Conservation (phyloP, 2,888 invertebrate species). For the Pterobdella sp. region DNA sequence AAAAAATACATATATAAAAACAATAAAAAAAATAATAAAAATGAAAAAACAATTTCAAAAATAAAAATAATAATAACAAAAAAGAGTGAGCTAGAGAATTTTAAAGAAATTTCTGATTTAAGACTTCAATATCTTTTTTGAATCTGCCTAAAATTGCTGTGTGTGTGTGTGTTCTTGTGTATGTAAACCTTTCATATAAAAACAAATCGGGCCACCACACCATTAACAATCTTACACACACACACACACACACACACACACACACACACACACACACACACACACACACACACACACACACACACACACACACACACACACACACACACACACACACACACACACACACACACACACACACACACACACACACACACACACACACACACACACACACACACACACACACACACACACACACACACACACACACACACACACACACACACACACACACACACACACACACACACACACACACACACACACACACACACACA, state of each 20-base stretch:
- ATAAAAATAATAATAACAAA: not conserved
- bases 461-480: not conserved
- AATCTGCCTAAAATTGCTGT: not conserved
- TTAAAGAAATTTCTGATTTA: not conserved
- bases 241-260: not conserved
- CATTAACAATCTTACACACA: too few species aligned
- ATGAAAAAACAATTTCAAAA: not conserved
- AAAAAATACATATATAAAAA: not conserved
- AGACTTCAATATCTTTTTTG: not conserved
- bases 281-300: conserved; percentile 11
- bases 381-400: conserved; percentile 6
- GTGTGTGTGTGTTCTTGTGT: not conserved
- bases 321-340: conserved; percentile 11
- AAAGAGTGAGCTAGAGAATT: not conserved
- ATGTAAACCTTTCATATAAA: not conserved
- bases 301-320: conserved; percentile 11
- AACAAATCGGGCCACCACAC: too few species aligned
- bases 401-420: not conserved
- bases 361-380: conserved; percentile 11
- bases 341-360: conserved; percentile 11
- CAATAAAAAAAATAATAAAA: not conserved
- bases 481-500: not conserved
- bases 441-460: conserved; percentile 7
- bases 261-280: conserved; percentile 4
- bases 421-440: conserved; percentile 7